phyloP scores from a whole-genome alignment of 2,113 vertebrate species.

The Bucco capensis region DNA sequence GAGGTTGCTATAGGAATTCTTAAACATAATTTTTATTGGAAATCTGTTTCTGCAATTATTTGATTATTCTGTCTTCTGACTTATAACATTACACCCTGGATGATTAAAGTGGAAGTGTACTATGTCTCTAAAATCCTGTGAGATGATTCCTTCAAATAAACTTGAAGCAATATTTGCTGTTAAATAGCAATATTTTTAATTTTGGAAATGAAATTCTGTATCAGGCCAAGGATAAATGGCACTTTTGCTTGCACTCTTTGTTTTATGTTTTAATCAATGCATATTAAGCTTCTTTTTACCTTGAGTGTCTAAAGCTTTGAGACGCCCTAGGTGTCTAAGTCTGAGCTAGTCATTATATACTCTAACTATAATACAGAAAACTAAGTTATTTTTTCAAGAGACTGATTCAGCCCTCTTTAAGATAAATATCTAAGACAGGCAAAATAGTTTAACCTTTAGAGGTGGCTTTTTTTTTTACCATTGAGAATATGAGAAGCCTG shows the following conservation, averaged over 20 bases:
- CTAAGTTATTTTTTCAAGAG: neutral
- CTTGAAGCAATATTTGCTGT: neutral
- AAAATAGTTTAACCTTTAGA: neutral
- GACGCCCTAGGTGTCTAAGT: too few relatives aligned
- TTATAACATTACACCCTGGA: neutral
- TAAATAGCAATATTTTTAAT: neutral
- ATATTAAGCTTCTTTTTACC: neutral
- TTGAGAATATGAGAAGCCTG: neutral
- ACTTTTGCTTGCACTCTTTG: neutral
- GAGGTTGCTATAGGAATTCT: neutral
- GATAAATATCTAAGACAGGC: neutral
- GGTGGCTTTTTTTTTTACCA: neutral
- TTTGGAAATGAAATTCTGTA: neutral
- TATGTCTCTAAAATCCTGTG: neutral
- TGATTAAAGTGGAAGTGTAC: neutral
- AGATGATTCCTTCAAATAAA: neutral
- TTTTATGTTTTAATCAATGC: neutral
- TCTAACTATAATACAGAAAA: neutral
- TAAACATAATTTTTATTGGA: neutral
- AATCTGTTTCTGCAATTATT: neutral
- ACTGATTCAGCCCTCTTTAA: neutral
- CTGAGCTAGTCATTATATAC: neutral
- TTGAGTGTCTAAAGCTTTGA: too few relatives aligned
- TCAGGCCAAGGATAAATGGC: neutral
- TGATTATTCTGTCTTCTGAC: neutral